Percentiles rank a stretch among this genome's conserved stretches.
These are phyloP conservation scores for Adineta ricciae DNA, from an alignment of 2,888 invertebrate species.

Conservation along the genomic window DNA sequence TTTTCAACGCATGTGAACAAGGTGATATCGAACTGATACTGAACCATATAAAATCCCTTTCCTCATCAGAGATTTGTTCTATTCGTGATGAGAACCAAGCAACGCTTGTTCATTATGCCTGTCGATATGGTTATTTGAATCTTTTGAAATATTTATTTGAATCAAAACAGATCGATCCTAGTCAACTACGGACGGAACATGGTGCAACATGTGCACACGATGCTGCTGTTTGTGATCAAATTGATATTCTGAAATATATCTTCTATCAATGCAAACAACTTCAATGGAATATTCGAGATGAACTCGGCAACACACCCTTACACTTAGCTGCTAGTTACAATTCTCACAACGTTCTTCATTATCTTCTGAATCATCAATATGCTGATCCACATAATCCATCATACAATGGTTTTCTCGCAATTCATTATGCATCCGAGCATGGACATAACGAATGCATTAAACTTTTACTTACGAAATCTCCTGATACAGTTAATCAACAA, in stretches of 20 bases:
- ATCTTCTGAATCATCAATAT: background rate
- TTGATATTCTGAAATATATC: background rate
- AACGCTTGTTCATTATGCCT: background rate
- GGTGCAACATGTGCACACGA: slow-evolving; percentile 10
- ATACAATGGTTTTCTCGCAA: background rate
- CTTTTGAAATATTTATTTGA: background rate
- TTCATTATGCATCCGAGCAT: background rate
- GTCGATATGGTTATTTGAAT: background rate
- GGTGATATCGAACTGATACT: background rate
- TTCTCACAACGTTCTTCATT: background rate
- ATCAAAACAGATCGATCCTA: background rate
- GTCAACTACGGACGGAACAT: background rate
- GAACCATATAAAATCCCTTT: background rate
- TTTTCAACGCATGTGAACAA: background rate
- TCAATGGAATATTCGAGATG: background rate
- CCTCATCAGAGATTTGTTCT: background rate
- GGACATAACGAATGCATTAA: background rate
- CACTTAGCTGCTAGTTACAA: background rate
- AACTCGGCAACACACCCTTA: background rate
- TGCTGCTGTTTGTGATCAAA: slow-evolving; percentile 20
- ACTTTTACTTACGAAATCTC: background rate
- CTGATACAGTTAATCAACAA: slow-evolving; percentile 3
- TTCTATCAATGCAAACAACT: background rate
- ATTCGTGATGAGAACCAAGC: background rate
- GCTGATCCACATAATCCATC: background rate